phyloP scores from a whole-genome alignment of 2,888 invertebrate species.

The Arrhopalites spinosus region DNA sequence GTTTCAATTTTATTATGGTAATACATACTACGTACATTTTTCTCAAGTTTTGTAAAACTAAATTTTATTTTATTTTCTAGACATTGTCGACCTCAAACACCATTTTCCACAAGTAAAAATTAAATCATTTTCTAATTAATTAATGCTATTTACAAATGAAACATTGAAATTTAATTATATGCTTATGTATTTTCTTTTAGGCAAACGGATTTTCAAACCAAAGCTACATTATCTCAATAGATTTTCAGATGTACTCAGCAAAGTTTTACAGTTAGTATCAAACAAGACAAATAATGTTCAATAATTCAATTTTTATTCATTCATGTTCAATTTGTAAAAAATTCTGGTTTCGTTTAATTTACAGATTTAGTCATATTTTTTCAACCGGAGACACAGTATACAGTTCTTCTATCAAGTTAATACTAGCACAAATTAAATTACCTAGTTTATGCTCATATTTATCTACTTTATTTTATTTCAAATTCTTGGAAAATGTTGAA shows the following conservation, averaged over 20 bases:
- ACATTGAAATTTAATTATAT: too few species aligned
- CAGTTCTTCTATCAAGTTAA: constrained; percentile 48
- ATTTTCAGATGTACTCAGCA: constrained; percentile 53
- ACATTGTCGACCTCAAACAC: constrained; percentile 50
- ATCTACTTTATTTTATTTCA: neutral
- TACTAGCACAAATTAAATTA: neutral
- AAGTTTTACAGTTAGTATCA: constrained; percentile 50
- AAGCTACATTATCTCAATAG: constrained; percentile 52
- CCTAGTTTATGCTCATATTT: neutral
- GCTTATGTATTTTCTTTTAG: too few species aligned
- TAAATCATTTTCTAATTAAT: too few species aligned
- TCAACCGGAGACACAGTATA: constrained; percentile 39
- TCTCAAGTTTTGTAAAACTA: neutral
- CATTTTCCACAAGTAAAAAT: constrained; percentile 49
- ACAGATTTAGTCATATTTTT: constrained; percentile 24
- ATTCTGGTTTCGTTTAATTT: too few species aligned
- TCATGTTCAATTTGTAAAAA: too few species aligned
- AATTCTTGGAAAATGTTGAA: neutral
- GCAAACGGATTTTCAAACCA: constrained; percentile 51
- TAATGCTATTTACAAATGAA: too few species aligned
- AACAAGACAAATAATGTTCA: too few species aligned
- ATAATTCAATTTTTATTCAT: too few species aligned
- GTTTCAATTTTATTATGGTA: neutral
- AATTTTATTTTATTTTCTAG: constrained; percentile 32
- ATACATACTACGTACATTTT: too few species aligned